phyloP scores from a whole-genome alignment of 1,140 invertebrate genomes.

The Scaptodrosophila lebanonensis region DNA sequence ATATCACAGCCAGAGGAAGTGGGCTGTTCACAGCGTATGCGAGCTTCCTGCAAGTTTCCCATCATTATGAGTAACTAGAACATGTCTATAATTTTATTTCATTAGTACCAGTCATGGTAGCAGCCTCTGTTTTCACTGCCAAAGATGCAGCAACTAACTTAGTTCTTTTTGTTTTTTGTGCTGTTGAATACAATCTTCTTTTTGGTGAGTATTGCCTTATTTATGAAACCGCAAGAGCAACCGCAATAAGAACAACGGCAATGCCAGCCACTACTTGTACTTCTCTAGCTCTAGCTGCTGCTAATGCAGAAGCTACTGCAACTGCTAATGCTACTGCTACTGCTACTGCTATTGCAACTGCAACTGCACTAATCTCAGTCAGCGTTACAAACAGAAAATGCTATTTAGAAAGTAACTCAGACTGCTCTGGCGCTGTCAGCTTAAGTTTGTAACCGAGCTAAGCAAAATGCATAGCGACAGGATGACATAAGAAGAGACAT shows the following conservation, averaged over 20 bases:
- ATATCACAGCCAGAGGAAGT: conserved; percentile 50
- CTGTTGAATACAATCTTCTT: conserved; percentile 25
- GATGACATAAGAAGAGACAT: conserved; percentile 8
- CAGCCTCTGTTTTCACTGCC: conserved; percentile 5
- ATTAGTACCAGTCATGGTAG: conserved; percentile 36
- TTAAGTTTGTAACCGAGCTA: conserved; percentile 52
- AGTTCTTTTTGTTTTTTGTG: too few species aligned
- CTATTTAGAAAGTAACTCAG: conserved; percentile 69
- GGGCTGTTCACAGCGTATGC: conserved; percentile 37
- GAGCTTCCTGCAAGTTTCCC: too few species aligned
- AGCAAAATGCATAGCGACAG: conserved; percentile 24
- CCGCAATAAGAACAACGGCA: conserved; percentile 70
- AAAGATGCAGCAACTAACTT: not conserved
- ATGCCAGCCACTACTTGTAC: too few species aligned
- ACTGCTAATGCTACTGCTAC: not conserved
- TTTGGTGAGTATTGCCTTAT: conserved; percentile 55
- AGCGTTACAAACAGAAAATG: conserved; percentile 36
- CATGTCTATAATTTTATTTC: conserved; percentile 55
- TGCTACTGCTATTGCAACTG: conserved; percentile 2
- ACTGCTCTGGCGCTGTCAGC: conserved; percentile 53
- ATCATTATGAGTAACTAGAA: not conserved
- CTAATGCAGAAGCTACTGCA: conserved; percentile 3
- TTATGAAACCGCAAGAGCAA: conserved; percentile 71
- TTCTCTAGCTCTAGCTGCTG: conserved; percentile 32
- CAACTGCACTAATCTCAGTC: conserved; percentile 31